A percentile compares a stretch with the other conserved stretches of the same genome.
phyloP scores from a whole-genome alignment of 1,140 invertebrate species.

The Bombus cullumanus region DNA sequence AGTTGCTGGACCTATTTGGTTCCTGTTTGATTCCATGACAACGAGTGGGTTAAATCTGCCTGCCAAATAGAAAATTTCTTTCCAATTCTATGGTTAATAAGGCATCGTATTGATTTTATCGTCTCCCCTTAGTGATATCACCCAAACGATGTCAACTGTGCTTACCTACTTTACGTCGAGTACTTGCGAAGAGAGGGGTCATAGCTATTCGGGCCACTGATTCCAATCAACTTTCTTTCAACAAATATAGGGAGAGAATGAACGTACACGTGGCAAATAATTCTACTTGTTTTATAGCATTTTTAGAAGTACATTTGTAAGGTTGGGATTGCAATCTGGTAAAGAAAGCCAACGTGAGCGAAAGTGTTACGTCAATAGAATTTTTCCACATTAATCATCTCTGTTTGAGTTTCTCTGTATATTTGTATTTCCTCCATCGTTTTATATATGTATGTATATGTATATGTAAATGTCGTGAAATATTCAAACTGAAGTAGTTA shows the following conservation, averaged over 20 bases:
- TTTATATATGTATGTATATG: too few relatives aligned
- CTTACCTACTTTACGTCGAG: slow-evolving; percentile 12
- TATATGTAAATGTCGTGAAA: not conserved
- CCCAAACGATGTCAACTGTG: slow-evolving; percentile 11
- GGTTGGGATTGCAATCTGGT: too few relatives aligned
- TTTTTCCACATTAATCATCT: not conserved
- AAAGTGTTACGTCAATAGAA: not conserved
- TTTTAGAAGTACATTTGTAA: not conserved
- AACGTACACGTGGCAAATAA: not conserved
- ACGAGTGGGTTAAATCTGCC: slow-evolving; percentile 18
- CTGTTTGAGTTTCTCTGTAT: not conserved
- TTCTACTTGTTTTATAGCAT: not conserved
- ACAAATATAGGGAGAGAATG: not conserved
- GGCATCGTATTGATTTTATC: slow-evolving; percentile 9
- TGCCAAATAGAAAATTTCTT: slow-evolving; percentile 2
- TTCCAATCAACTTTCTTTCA: slow-evolving; percentile 22
- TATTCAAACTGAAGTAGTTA: not conserved
- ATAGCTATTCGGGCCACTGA: slow-evolving; percentile 13
- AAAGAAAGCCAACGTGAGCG: not conserved
- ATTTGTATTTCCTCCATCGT: not conserved
- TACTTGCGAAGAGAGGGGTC: not conserved
- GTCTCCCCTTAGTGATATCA: not conserved
- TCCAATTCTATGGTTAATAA: not conserved
- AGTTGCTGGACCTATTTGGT: too few relatives aligned
- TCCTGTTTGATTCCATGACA: slow-evolving; percentile 5